phyloP scores from a whole-genome alignment of 2,888 invertebrate species.

The Dolichomitus sp. region DNA sequence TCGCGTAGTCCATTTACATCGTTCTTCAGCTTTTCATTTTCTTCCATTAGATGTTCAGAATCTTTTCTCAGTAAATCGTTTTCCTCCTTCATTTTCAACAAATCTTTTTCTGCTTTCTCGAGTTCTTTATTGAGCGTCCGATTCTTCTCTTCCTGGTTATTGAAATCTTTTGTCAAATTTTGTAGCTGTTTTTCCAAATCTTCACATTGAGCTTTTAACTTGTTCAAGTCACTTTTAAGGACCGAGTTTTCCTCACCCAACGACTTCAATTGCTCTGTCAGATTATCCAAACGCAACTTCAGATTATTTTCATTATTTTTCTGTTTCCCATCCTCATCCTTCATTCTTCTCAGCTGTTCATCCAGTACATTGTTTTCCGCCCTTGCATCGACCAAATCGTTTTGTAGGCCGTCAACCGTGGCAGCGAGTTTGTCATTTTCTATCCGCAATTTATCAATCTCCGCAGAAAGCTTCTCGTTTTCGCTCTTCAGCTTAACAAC shows the following conservation, averaged over 20 bases:
- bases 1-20: constrained; percentile 40
- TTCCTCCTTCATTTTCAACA: constrained; percentile 43
- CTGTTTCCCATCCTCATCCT: constrained; percentile 65
- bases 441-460: constrained; percentile 63
- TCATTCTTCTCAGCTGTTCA: constrained; percentile 63
- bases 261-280: constrained; percentile 51
- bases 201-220: constrained; percentile 43
- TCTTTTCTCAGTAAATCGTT: constrained; percentile 47
- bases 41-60: constrained; percentile 30
- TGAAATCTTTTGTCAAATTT: constrained; percentile 46
- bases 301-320: constrained; percentile 52
- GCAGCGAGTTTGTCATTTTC: constrained; percentile 59
- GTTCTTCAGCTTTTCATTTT: constrained; percentile 45
- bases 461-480: constrained; percentile 51
- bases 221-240: constrained; percentile 36
- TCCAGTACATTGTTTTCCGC: constrained; percentile 60
- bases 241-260: constrained; percentile 52
- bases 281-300: constrained; percentile 45
- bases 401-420: constrained; percentile 58
- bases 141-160: constrained; percentile 31
- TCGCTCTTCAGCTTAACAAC: constrained; percentile 55
- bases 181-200: constrained; percentile 49
- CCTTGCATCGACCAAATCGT: constrained; percentile 67
- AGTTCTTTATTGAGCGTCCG: constrained; percentile 30
- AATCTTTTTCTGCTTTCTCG: constrained; percentile 32